Evolutionary conservation across 2,113 vertebrate species (phyloP), one percentile per base, ranked within the genome.

Genomic region (Chaetorhynchus papuensis): DNA sequence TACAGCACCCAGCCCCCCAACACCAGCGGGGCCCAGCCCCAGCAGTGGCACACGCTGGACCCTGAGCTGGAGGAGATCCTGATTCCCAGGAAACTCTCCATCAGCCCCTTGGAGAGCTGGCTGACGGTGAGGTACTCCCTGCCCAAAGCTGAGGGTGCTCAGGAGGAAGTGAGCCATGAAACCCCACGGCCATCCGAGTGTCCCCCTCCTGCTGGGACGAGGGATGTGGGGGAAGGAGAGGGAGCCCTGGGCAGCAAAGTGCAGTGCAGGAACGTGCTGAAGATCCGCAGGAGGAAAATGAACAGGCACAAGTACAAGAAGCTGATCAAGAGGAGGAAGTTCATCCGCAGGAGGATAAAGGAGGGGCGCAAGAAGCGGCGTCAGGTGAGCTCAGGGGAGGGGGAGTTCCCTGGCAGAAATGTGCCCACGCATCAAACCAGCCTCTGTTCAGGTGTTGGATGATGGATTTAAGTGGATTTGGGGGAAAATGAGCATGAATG

Each of bases 301-400:
- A 99, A 99, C 94, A 97, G 96, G 18, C 99, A 99, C 96, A 99
- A 99, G 89, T 99, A 98, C 97, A 99, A 94, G 83, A 99, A 99
- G 95, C 97, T 99, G 95, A 94, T 98, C 44, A 99, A 99, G 94
- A 96, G 98, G 33, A 99, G 98, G 1, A 99, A 98, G 70, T 99
- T 99, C 89, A 41, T 99, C 22, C 96, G 97, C 60, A 98, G 95
- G 78, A 98, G 89, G 75, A 90, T 99, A 17, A 78, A 96, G 49
- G 98, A 99, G 7, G 94, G 97, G 8, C 97, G 99, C 49, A 97
- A 97, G 70, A 98, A 54, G 74, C 98, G 19, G 42, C 99, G 99
- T 13, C 98, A 98, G 97, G 98, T 98, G 24, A 94, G 95, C 22
- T 54, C n/a, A 18, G 64, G 44, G 50, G 6, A 10, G 69, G 18